Percentiles rank a stretch among this genome's conserved stretches.
These are phyloP conservation scores for Sebastolobus alascanus DNA, from an alignment of 2,797 vertebrate species.

Conservation along the genomic window DNA sequence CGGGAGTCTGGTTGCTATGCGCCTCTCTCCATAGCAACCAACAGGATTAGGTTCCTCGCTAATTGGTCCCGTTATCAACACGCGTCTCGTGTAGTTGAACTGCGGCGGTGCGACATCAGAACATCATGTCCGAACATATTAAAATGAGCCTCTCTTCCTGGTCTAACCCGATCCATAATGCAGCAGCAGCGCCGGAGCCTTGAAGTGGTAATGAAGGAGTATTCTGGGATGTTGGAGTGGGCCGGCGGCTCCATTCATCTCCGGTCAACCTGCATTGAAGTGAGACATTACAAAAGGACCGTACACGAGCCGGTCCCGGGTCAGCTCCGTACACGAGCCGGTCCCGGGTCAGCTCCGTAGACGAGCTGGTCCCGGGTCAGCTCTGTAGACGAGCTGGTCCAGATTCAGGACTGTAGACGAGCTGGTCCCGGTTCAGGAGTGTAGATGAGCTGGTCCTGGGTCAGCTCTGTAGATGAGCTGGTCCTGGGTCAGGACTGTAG, in stretches of 20 bases:
- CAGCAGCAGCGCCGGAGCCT: slow-evolving; percentile 70
- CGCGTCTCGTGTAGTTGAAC: too few relatives aligned
- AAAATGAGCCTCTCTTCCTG: background rate
- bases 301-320: slow-evolving; percentile 5
- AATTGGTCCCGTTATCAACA: too few relatives aligned
- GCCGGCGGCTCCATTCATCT: slow-evolving; percentile 69
- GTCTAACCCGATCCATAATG: slow-evolving; percentile 75
- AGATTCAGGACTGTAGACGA: background rate
- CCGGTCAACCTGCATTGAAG: slow-evolving; percentile 36
- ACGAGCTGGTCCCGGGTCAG: background rate
- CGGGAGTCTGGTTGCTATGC: too few relatives aligned
- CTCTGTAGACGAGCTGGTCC: too few relatives aligned
- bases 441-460: too few relatives aligned
- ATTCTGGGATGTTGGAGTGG: slow-evolving; percentile 74
- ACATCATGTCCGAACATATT: background rate
- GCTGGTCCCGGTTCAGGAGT: background rate
- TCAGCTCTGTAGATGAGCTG: background rate
- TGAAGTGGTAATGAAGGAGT: slow-evolving; percentile 85
- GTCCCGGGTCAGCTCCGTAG: background rate
- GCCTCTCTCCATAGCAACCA: too few relatives aligned
- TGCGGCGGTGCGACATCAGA: too few relatives aligned
- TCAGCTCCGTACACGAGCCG: background rate
- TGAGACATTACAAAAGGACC: slow-evolving; percentile 53
- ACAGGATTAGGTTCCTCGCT: too few relatives aligned
- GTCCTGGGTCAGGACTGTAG: too few relatives aligned